Percentiles rank a stretch among this genome's conserved stretches.
phyloP scores from a whole-genome alignment of 2,888 invertebrate genomes.

The Cyclophora albipunctata region DNA sequence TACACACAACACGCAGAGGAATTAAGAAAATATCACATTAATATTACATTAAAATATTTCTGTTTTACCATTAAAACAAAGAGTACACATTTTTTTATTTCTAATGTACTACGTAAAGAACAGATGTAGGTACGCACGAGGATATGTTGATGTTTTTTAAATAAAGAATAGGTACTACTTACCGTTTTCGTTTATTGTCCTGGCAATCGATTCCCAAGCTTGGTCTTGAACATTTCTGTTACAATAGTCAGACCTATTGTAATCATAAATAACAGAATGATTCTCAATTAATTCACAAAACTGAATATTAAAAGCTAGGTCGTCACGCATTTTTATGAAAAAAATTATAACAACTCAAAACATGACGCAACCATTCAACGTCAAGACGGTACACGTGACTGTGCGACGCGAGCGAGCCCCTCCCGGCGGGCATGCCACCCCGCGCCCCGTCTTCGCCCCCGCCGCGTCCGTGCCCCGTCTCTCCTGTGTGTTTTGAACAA shows the following conservation, averaged over 20 bases:
- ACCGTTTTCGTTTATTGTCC: slow-evolving; percentile 4
- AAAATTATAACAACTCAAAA: slow-evolving; percentile 3
- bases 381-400: background rate
- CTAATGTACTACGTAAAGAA: too few species aligned
- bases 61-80: too few species aligned
- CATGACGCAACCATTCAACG: background rate
- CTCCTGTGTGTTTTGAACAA: background rate
- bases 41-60: too few species aligned
- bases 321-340: slow-evolving; percentile 3
- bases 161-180: slow-evolving; percentile 1
- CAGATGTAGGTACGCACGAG: background rate
- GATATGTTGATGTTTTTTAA: background rate
- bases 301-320: slow-evolving; percentile 4
- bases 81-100: too few species aligned
- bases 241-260: slow-evolving; percentile 4
- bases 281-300: slow-evolving; percentile 2
- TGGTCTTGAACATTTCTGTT: slow-evolving; percentile 5
- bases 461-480: too few species aligned
- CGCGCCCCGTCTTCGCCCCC: too few species aligned
- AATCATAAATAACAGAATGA: background rate
- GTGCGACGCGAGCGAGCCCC: too few species aligned
- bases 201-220: slow-evolving; percentile 4
- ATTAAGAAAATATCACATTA: too few species aligned
- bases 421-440: too few species aligned
- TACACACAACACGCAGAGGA: too few species aligned